phyloP scores from a whole-genome alignment of 2,888 invertebrate genomes.

The Thymelicus lineola region DNA sequence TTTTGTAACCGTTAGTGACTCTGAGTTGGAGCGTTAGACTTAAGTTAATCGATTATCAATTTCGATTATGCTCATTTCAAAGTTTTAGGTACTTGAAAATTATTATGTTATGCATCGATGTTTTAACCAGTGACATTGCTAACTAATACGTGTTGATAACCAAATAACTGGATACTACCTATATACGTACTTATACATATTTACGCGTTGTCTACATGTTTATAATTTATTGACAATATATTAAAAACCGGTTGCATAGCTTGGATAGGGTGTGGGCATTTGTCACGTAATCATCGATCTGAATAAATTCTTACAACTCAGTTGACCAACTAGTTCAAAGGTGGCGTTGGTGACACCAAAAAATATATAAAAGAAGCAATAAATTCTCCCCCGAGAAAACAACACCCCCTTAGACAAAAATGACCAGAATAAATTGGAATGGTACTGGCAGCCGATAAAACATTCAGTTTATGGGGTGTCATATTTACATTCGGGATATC shows the following conservation, averaged over 20 bases:
- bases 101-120: too few species aligned
- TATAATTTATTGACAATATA: too few species aligned
- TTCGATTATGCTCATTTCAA: too few species aligned
- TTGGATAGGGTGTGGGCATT: background rate
- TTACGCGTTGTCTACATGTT: too few species aligned
- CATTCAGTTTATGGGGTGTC: conserved; percentile 84
- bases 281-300: conserved; percentile 7
- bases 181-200: too few species aligned
- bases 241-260: background rate
- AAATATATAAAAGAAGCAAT: conserved; percentile 70
- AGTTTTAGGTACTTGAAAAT: too few species aligned
- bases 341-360: conserved; percentile 59
- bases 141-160: too few species aligned
- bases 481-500: conserved; percentile 82
- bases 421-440: conserved; percentile 85
- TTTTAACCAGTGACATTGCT: too few species aligned
- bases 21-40: too few species aligned
- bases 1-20: too few species aligned
- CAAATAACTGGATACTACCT: too few species aligned
- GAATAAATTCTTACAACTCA: conserved; percentile 37
- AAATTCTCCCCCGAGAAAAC: conserved; percentile 79
- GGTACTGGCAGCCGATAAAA: conserved; percentile 82
- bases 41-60: too few species aligned
- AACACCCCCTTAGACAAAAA: conserved; percentile 80
- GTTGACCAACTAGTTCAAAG: conserved; percentile 56